Percentiles rank a stretch among this genome's conserved stretches.
Evolutionary conservation across 2,888 invertebrate genomes (phyloP).

Genomic region (Penaeus monodon): DNA sequence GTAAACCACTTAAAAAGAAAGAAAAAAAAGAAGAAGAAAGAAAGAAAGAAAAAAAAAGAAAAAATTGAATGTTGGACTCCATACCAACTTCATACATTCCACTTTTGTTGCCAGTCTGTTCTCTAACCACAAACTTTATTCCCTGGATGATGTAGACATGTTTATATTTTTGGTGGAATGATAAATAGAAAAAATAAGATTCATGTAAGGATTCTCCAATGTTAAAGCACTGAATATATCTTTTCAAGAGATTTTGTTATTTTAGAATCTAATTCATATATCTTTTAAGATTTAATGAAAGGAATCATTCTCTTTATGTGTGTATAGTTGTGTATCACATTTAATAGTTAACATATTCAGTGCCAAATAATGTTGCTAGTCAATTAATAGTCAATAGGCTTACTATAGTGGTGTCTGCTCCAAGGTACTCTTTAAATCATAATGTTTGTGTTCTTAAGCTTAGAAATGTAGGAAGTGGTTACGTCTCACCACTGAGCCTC

Average conservation of each 20-base stretch:
- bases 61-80: neutral
- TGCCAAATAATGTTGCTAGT: conserved; percentile 61
- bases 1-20: neutral
- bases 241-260: conserved; percentile 41
- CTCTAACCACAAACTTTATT: conserved; percentile 21
- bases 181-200: conserved; percentile 41
- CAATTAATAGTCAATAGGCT: conserved; percentile 56
- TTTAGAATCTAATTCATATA: conserved; percentile 39
- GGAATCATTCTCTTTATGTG: conserved; percentile 48
- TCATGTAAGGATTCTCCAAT: conserved; percentile 42
- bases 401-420: conserved; percentile 50
- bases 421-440: conserved; percentile 50
- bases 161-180: conserved; percentile 61
- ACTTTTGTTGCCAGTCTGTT: conserved; percentile 10
- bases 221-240: conserved; percentile 47
- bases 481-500: conserved; percentile 28
- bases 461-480: conserved; percentile 45
- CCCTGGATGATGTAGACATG: conserved; percentile 33
- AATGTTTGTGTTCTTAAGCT: conserved; percentile 50
- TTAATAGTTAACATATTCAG: conserved; percentile 50
- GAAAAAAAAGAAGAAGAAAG: neutral
- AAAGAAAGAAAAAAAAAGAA: neutral
- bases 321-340: conserved; percentile 56
- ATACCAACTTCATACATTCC: too few relatives aligned
- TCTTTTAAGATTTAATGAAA: conserved; percentile 41